Percentiles rank a stretch among this genome's conserved stretches.
Conservation (phyloP, 1,140 invertebrate genomes). For the Bombus pyrosoma region DNA sequence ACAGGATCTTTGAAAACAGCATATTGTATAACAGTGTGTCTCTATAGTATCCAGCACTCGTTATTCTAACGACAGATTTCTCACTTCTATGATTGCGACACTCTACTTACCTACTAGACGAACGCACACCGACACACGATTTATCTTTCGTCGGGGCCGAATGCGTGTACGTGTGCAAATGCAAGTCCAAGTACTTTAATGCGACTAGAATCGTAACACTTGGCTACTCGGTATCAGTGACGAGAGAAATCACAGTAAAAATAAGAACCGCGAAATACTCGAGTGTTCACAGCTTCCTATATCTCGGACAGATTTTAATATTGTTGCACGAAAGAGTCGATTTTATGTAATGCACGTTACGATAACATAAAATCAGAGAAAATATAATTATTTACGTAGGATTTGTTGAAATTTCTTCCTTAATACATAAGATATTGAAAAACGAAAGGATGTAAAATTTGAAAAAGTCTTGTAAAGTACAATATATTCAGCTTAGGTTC, state of each 20-base stretch:
- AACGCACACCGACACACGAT: constrained; percentile 41
- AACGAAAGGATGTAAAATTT: not conserved
- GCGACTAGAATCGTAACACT: constrained; percentile 31
- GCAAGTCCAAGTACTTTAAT: constrained; percentile 52
- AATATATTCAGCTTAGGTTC: not conserved
- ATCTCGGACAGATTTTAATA: not conserved
- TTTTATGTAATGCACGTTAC: not conserved
- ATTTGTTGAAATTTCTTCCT: too few relatives aligned
- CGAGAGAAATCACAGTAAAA: constrained; percentile 44
- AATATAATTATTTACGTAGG: not conserved
- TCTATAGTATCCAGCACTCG: constrained; percentile 47
- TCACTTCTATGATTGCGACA: constrained; percentile 70
- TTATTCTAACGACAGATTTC: constrained; percentile 64
- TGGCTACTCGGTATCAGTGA: constrained; percentile 39
- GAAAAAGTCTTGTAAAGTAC: not conserved
- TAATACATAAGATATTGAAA: too few relatives aligned
- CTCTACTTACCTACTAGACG: constrained; percentile 70
- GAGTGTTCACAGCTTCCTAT: not conserved
- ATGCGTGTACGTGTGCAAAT: constrained; percentile 11
- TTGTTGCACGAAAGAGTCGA: not conserved
- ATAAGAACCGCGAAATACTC: constrained; percentile 11
- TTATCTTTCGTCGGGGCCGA: constrained; percentile 27
- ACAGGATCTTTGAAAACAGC: not conserved
- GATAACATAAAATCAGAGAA: not conserved
- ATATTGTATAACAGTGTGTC: constrained; percentile 42